Percentiles rank a stretch among this genome's conserved stretches.
Evolutionary conservation across 1,140 invertebrate genomes (phyloP).

Genomic region (Dendroctonus valens): DNA sequence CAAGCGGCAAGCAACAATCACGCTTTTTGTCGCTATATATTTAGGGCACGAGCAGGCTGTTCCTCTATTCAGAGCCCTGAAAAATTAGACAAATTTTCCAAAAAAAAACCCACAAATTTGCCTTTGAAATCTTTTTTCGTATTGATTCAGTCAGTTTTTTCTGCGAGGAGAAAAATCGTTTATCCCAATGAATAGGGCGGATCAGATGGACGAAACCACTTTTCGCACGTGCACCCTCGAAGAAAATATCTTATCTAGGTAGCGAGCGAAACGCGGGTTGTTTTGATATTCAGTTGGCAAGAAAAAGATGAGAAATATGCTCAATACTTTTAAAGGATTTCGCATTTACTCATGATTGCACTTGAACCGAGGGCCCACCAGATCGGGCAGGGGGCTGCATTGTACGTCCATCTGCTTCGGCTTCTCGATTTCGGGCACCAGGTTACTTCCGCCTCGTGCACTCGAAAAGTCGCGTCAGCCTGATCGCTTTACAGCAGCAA

Average conservation of each 20-base stretch:
- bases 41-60: too few species aligned
- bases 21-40: too few species aligned
- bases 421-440: constrained; percentile 36
- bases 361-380: constrained; percentile 33
- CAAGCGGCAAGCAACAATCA: too few species aligned
- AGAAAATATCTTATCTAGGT: constrained; percentile 16
- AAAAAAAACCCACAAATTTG: too few species aligned
- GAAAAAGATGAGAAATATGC: constrained; percentile 29
- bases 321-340: constrained; percentile 37
- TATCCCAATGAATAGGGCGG: too few species aligned
- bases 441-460: constrained; percentile 41
- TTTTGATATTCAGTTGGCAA: constrained; percentile 27
- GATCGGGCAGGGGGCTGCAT: constrained; percentile 36
- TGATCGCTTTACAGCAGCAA: constrained; percentile 32
- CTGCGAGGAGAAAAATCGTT: too few species aligned
- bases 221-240: constrained; percentile 30
- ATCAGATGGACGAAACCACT: constrained; percentile 20
- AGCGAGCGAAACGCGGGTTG: constrained; percentile 9
- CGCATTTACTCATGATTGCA: constrained; percentile 43
- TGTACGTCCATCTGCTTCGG: constrained; percentile 44
- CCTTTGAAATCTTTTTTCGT: too few species aligned
- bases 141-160: too few species aligned
- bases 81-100: too few species aligned
- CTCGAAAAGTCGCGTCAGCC: constrained; percentile 40
- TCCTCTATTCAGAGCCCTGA: too few species aligned